phyloP scores from a whole-genome alignment of 2,888 invertebrate genomes.

The Spisula solida region DNA sequence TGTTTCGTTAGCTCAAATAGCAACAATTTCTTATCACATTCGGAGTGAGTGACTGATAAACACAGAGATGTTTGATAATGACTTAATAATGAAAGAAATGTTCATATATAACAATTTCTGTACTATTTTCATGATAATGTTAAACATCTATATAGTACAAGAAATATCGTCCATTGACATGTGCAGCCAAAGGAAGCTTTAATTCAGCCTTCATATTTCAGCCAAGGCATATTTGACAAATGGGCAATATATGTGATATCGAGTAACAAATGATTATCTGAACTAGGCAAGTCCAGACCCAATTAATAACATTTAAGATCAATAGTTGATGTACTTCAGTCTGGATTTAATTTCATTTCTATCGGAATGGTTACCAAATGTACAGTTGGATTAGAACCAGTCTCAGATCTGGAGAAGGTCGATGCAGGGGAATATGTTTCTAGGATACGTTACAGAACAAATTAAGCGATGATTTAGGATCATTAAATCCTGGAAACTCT shows the following conservation, averaged over 20 bases:
- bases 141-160: not conserved
- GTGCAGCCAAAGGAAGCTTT: too few species aligned
- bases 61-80: not conserved
- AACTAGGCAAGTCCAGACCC: not conserved
- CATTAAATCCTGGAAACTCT: not conserved
- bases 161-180: not conserved
- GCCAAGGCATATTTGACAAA: too few species aligned
- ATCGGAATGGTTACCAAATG: too few species aligned
- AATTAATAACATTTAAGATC: not conserved
- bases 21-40: not conserved
- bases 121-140: not conserved
- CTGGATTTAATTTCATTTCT: not conserved
- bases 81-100: not conserved
- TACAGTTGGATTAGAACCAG: too few species aligned
- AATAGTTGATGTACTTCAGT: not conserved
- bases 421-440: too few species aligned
- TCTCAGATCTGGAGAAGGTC: too few species aligned
- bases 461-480: not conserved
- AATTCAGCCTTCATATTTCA: too few species aligned
- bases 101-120: not conserved
- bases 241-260: not conserved
- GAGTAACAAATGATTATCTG: not conserved
- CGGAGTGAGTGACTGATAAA: not conserved
- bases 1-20: not conserved
- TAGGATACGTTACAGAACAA: not conserved